These are phyloP conservation scores for Bembecia ichneumoniformis DNA, from an alignment of 2,888 invertebrate species.

Conservation along the genomic window DNA sequence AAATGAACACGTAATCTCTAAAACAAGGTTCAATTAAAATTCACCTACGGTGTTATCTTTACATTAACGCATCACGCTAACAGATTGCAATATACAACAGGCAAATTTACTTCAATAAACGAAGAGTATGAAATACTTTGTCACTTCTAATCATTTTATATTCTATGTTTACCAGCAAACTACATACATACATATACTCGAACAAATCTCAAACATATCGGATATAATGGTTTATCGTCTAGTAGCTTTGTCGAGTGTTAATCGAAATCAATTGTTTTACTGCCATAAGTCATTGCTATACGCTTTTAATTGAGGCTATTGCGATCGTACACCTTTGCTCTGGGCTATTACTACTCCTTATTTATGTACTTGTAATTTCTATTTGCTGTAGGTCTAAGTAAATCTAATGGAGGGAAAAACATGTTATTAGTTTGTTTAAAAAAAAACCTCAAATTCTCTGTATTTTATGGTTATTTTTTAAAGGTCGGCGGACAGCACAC, in stretches of 20 bases:
- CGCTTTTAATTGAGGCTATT: slow-evolving; percentile 59
- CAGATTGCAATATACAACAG: too few relatives aligned
- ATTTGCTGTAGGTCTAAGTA: slow-evolving; percentile 12
- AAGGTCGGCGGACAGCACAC: neutral
- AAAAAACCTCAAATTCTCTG: neutral
- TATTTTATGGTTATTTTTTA: neutral
- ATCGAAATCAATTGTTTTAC: slow-evolving; percentile 66
- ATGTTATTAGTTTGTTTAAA: neutral
- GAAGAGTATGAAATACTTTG: too few relatives aligned
- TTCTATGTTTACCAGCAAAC: neutral
- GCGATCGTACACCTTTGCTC: slow-evolving; percentile 39
- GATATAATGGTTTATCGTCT: slow-evolving; percentile 48
- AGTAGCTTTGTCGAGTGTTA: slow-evolving; percentile 57
- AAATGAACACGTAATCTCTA: too few relatives aligned
- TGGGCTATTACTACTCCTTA: slow-evolving; percentile 25
- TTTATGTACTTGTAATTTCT: slow-evolving; percentile 15
- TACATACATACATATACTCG: neutral
- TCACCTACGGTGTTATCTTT: too few relatives aligned
- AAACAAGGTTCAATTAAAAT: too few relatives aligned
- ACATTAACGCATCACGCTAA: too few relatives aligned
- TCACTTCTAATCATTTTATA: neutral
- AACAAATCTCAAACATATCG: slow-evolving; percentile 3
- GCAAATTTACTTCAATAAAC: too few relatives aligned
- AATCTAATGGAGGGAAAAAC: slow-evolving; percentile 3
- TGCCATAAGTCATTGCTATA: slow-evolving; percentile 49